phyloP scores from a whole-genome alignment of 1,140 invertebrate species.

The Artemia franciscana region DNA sequence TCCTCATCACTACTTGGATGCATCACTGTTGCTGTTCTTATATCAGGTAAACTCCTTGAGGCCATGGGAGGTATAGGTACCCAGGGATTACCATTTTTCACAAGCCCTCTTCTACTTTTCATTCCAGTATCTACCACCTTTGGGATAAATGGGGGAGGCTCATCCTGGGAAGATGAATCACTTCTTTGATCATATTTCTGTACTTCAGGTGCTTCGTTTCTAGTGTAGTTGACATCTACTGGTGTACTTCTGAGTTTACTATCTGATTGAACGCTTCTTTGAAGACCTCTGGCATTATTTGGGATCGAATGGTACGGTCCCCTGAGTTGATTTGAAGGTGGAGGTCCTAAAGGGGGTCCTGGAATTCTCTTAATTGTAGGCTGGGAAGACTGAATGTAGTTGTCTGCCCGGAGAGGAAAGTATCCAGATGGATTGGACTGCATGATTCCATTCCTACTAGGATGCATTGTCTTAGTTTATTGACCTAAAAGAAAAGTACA shows the following conservation, averaged over 20 bases:
- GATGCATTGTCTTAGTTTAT: too few species aligned
- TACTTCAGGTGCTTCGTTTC: neutral
- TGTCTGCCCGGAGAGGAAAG: too few species aligned
- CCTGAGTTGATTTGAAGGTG: neutral
- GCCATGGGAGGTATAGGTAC: neutral
- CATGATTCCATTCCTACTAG: too few species aligned
- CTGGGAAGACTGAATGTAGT: neutral
- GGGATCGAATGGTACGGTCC: neutral
- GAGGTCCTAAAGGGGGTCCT: neutral
- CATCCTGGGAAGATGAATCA: neutral
- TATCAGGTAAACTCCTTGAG: neutral
- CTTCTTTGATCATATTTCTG: neutral
- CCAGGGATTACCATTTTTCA: neutral
- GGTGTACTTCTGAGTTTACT: neutral
- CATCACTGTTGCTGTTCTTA: neutral
- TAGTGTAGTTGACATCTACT: neutral
- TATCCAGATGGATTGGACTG: too few species aligned
- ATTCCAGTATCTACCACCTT: neutral
- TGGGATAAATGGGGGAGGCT: neutral
- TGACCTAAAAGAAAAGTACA: too few species aligned
- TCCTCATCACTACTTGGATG: conserved; percentile 1
- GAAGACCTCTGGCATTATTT: neutral
- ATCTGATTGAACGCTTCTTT: neutral
- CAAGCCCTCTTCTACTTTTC: neutral
- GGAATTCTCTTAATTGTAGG: neutral